Percentiles rank a stretch among this genome's conserved stretches.
Conservation (phyloP, 2,797 vertebrate genomes). For the Xyrichtys novacula region DNA sequence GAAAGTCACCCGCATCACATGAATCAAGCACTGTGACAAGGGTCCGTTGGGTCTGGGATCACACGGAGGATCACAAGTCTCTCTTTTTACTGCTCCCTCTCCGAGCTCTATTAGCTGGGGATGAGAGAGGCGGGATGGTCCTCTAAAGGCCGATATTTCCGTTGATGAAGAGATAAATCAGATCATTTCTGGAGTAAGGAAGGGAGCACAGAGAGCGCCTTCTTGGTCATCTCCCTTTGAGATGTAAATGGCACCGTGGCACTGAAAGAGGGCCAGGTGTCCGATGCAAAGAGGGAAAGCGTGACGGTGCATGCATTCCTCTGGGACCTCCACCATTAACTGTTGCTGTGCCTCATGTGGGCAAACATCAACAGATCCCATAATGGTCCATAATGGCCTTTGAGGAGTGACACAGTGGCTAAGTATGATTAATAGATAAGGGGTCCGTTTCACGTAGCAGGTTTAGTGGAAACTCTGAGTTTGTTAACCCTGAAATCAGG, state of each 20-base stretch:
- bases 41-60: conserved; percentile 76
- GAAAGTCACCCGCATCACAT: conserved; percentile 79
- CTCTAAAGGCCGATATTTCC: conserved; percentile 83
- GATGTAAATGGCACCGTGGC: conserved; percentile 85
- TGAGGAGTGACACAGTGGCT: conserved; percentile 12
- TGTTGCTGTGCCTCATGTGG: conserved; percentile 74
- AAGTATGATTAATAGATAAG: conserved; percentile 28
- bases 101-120: conserved; percentile 62
- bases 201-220: conserved; percentile 81
- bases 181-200: conserved; percentile 83
- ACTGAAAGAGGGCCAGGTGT: conserved; percentile 86
- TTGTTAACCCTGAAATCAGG: too few species aligned
- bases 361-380: conserved; percentile 59
- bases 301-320: conserved; percentile 83
- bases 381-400: conserved; percentile 44
- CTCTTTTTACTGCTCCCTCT: conserved; percentile 71
- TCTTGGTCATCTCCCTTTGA: conserved; percentile 82
- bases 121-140: conserved; percentile 64
- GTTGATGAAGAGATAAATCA: conserved; percentile 87
- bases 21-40: conserved; percentile 83
- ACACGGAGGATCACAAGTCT: conserved; percentile 81
- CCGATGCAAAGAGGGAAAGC: conserved; percentile 80
- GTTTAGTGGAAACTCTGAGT: too few species aligned
- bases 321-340: conserved; percentile 73
- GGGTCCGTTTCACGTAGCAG: too few species aligned